phyloP scores from a whole-genome alignment of 2,888 invertebrate genomes.

The Cheilosia scutellata region DNA sequence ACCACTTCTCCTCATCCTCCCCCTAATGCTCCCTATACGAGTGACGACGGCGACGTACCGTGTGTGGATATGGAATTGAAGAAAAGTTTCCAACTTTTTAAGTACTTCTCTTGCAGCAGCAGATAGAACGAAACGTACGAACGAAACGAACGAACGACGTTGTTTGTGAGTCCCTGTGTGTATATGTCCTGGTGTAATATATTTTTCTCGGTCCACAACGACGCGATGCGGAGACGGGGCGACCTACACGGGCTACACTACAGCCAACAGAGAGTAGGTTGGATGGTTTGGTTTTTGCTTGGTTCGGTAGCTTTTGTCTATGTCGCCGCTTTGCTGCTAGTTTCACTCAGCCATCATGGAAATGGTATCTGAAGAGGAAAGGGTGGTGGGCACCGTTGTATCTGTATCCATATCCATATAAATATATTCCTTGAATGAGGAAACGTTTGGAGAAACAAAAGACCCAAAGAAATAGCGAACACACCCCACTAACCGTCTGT shows the following conservation, averaged over 20 bases:
- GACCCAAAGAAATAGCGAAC: conserved; percentile 49
- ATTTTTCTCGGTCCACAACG: conserved; percentile 34
- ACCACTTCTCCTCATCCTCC: conserved; percentile 3
- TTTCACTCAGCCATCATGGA: conserved; percentile 44
- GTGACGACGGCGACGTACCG: not conserved
- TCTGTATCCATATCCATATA: conserved; percentile 51
- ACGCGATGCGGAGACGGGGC: not conserved
- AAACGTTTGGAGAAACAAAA: conserved; percentile 65
- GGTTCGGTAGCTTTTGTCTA: conserved; percentile 65
- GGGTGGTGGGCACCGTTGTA: conserved; percentile 21
- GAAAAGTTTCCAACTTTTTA: conserved; percentile 67
- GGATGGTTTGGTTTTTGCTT: conserved; percentile 53
- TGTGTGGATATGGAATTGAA: conserved; percentile 44
- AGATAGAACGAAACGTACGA: conserved; percentile 5
- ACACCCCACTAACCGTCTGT: conserved; percentile 53
- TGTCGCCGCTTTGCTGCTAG: conserved; percentile 57
- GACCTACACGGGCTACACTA: conserved; percentile 1
- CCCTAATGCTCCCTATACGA: not conserved
- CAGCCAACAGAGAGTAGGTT: conserved; percentile 30
- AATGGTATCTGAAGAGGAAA: conserved; percentile 25
- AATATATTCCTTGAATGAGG: conserved; percentile 63
- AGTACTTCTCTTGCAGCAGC: conserved; percentile 41
- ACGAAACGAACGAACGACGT: conserved; percentile 15
- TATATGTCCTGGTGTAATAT: conserved; percentile 43
- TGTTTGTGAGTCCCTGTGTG: conserved; percentile 37